phyloP scores from a whole-genome alignment of 2,888 invertebrate species.

The Lathronympha strigana region DNA sequence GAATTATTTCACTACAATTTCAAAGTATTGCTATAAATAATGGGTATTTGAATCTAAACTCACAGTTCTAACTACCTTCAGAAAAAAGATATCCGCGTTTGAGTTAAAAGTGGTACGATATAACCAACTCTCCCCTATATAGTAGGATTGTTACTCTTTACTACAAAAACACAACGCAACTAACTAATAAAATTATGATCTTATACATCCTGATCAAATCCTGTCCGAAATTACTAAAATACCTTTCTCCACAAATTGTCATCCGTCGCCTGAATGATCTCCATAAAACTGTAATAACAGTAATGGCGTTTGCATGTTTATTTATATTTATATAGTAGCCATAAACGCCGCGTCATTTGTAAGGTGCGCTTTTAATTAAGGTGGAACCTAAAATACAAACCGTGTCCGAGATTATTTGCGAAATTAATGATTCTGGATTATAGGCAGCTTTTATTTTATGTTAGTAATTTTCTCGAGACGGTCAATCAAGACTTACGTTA shows the following conservation, averaged over 20 bases:
- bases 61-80: too few relatives aligned
- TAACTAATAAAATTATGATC: too few relatives aligned
- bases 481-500: background rate
- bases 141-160: too few relatives aligned
- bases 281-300: conserved; percentile 76
- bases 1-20: too few relatives aligned
- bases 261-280: conserved; percentile 64
- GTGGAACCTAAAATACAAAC: conserved; percentile 35
- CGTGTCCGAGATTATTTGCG: conserved; percentile 21
- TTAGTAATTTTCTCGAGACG: background rate
- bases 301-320: conserved; percentile 79
- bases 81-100: too few relatives aligned
- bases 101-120: too few relatives aligned
- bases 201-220: too few relatives aligned
- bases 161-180: too few relatives aligned
- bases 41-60: too few relatives aligned
- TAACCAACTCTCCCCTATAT: too few relatives aligned
- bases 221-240: conserved; percentile 53
- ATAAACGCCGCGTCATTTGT: conserved; percentile 71
- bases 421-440: conserved; percentile 16
- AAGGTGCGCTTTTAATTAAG: conserved; percentile 62
- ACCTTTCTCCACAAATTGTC: conserved; percentile 59
- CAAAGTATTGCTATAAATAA: too few relatives aligned
- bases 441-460: background rate
- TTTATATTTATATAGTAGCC: conserved; percentile 75